Conservation (phyloP, 1,140 invertebrate genomes). For the Pseudobourletiella spinata region DNA sequence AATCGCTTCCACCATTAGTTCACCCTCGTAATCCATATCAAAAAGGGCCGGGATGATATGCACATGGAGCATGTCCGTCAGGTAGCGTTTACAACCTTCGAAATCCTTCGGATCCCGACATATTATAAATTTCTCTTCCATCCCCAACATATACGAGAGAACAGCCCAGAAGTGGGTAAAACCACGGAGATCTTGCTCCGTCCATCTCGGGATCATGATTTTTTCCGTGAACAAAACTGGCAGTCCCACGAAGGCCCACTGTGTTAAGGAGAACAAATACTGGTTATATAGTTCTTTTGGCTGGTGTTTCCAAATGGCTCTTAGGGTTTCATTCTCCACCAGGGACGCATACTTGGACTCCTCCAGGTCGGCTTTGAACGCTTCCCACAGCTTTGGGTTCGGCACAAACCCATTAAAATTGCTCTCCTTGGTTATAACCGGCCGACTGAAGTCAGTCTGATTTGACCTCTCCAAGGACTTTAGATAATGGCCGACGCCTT, state of each 20-base stretch:
- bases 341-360: neutral
- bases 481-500: neutral
- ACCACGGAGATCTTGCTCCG: slow-evolving; percentile 39
- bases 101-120: neutral
- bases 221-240: slow-evolving; percentile 39
- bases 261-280: slow-evolving; percentile 41
- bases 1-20: neutral
- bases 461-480: neutral
- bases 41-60: neutral
- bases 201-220: slow-evolving; percentile 36
- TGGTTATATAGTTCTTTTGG: slow-evolving; percentile 33
- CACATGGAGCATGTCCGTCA: neutral
- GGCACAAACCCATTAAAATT: neutral
- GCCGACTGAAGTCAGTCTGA: neutral
- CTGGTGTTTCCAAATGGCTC: neutral
- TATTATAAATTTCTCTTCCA: slow-evolving; percentile 40
- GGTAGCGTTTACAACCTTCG: neutral
- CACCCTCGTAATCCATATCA: neutral
- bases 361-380: neutral
- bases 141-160: slow-evolving; percentile 41
- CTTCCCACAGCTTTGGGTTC: neutral
- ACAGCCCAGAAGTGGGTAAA: slow-evolving; percentile 43
- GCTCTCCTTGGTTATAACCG: neutral
- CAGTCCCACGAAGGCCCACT: slow-evolving; percentile 41
- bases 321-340: neutral